These are phyloP conservation scores for Drosophila subquinaria DNA, from an alignment of 2,888 invertebrate genomes.

Conservation along the genomic window DNA sequence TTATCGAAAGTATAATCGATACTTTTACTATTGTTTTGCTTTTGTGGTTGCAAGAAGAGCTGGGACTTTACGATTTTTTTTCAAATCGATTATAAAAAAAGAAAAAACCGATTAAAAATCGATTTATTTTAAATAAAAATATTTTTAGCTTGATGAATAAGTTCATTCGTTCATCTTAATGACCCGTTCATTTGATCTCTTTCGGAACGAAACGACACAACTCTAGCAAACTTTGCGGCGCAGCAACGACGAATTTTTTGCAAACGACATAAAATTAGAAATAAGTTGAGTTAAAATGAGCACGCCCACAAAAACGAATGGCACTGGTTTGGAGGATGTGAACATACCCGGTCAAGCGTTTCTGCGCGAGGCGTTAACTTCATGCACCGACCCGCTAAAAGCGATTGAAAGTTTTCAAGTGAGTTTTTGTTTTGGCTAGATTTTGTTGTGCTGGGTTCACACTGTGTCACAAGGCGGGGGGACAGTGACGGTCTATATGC, in stretches of 20 bases:
- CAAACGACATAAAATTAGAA: not conserved
- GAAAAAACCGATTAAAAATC: too few species aligned
- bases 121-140: too few species aligned
- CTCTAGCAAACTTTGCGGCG: too few species aligned
- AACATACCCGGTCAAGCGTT: constrained; percentile 94
- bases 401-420: constrained; percentile 97
- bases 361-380: constrained; percentile 95
- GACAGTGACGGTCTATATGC: too few species aligned
- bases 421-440: not conserved
- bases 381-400: constrained; percentile 97
- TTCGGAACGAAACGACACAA: too few species aligned
- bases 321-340: constrained; percentile 92
- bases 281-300: constrained; percentile 71
- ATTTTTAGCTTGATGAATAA: too few species aligned
- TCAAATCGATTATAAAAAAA: too few species aligned
- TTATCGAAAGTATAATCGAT: constrained; percentile 11
- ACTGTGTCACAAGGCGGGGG: too few species aligned
- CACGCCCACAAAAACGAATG: constrained; percentile 84
- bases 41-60: constrained; percentile 2
- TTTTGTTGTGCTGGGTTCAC: not conserved
- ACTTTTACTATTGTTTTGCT: constrained; percentile 11
- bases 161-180: too few species aligned
- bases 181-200: too few species aligned
- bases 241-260: not conserved
- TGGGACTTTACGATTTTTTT: too few species aligned